Evolutionary conservation across 2,113 vertebrate genomes (phyloP).

Genomic region (Nothocercus nigrocapillus): DNA sequence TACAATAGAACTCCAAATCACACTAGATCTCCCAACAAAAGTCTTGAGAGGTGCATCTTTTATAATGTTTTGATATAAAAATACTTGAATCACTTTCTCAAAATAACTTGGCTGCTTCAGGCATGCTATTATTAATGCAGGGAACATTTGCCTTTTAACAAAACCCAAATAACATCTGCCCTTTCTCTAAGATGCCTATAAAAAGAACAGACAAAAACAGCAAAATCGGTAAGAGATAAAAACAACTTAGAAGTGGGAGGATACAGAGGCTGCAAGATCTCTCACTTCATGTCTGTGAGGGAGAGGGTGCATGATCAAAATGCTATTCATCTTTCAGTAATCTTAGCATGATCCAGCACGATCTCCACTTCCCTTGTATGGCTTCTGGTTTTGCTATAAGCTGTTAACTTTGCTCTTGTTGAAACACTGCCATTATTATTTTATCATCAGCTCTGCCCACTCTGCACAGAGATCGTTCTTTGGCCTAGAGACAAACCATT

Average conservation of each 20-base stretch:
- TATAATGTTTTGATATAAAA: neutral
- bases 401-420: neutral
- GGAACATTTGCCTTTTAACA: neutral
- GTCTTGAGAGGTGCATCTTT: neutral
- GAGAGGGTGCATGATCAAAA: neutral
- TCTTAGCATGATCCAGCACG: neutral
- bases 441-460: slow-evolving; percentile 29
- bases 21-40: neutral
- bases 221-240: neutral
- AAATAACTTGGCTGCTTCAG: neutral
- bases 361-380: neutral
- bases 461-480: neutral
- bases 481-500: slow-evolving; percentile 20
- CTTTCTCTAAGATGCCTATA: neutral
- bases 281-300: neutral
- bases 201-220: neutral
- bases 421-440: slow-evolving; percentile 35
- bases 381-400: neutral
- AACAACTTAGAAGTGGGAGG: neutral
- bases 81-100: neutral
- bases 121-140: neutral
- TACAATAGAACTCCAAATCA: neutral
- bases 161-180: neutral
- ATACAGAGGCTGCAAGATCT: neutral
- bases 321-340: neutral